Evolutionary conservation across 2,797 vertebrate species (phyloP), one percentile per base, ranked within the genome.

Genomic region (Sarcoramphus papa): DNA sequence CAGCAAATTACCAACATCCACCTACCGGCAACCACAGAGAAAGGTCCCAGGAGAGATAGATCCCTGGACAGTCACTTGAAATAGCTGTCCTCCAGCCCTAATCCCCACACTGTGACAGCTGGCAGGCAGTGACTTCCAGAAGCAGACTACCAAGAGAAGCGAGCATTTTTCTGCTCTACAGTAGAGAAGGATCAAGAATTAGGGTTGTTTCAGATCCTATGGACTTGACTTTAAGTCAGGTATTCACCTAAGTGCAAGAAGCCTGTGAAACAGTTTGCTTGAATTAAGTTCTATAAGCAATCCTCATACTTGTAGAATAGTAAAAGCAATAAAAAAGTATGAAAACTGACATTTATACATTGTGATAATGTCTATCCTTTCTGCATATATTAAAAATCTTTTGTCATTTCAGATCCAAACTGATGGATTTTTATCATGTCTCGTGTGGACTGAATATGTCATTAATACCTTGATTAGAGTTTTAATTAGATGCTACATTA

Each of bases 401-500:
- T 48, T n/a, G 35, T 45, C 65, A 50, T 75, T 96, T 93, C 68
- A 35, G 41, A 84, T 70, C 28, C n/a, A 48, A 41, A 63, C 22
- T 23, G 62, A 69, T 78, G 33, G 68, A 62, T 93, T 85, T 77
- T 88, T 85, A 64, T 85, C 43, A 8, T 30, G 6, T 78, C 62
- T 93, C 2, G 1, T 3, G 3, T 50, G 41, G 63, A 78, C 78
- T 74, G 82, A 94, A 56, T 82, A 85, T 54, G 76, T 78, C 59
- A 92, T 95, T 92, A 93, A 91, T 92, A 91, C 62, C 40, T 93
- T 80, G 81, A 92, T 96, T 92, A 73, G 54, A 56, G 43, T 80
- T 94, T 85, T 94, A 92, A 94, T 96, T 86, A 92, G 85, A 75
- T 87, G 75, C 87, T 73, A 76, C 59, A 67, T 83, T 91, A 93